Evolutionary conservation across 2,888 invertebrate species (phyloP), one percentile per base, ranked within the genome.

Genomic region (Metalampra italica): DNA sequence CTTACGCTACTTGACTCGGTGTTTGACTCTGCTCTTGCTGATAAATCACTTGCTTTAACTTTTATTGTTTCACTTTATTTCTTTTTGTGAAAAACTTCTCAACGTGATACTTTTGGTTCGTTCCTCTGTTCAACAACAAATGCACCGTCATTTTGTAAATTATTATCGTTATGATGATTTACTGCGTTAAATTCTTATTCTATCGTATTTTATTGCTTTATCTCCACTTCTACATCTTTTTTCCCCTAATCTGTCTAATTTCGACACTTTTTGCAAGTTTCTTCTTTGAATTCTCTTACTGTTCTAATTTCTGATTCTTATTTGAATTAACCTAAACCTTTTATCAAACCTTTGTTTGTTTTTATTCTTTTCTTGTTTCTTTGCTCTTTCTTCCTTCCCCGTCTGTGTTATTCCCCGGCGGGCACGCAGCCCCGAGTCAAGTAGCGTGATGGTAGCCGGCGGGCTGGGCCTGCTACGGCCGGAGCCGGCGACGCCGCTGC

Each of bases 361-460:
- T 3, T 11, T 36, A 36, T n/a, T 36, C n/a, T 36, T n/a, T n/a
- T 36, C 36, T 36, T 3, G 7, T n/a, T n/a, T 36, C 36, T 36
- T n/a, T 36, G 3, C 36, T n/a, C 36, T 36, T n/a, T 36, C 36
- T 36, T 32, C 7, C 22, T 22, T 22, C 22, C 22, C 22, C 22
- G 5, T 22, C 22, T 22, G 2, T 5, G 22, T 22, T 22, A 3
- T 22, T 22, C 22, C 5, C 22, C 22, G 5, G 3, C 43, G 22
- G 45, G 37, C 42, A 9, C 30, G 2, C 74, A 88, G 91, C 80
- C 90, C 86, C 63, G 90, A 88, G 84, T 88, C 90, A 85, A 91
- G 84, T 91, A 91, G 87, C 88, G 91, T 90, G 78, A 76, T 90
- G 86, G 86, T 90, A 49, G 83, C 87, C 15, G 87, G 55, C 7